A percentile compares a stretch with the other conserved stretches of the same genome.
These are phyloP conservation scores for Heliothis peltigera DNA, from an alignment of 2,888 invertebrate genomes.

Conservation along the genomic window DNA sequence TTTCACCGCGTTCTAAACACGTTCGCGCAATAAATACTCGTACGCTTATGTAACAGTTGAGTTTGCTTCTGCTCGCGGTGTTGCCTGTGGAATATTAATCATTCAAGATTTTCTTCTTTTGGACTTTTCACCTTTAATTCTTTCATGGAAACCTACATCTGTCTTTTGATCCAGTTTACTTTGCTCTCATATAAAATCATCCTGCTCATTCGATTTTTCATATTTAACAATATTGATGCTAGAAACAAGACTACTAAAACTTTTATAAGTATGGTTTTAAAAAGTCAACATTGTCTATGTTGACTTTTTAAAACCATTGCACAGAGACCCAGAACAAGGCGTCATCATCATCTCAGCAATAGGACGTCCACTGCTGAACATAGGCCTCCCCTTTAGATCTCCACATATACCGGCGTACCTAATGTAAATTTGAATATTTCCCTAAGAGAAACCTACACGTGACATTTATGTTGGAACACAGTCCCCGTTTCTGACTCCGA, in stretches of 20 bases:
- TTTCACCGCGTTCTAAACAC: slow-evolving; percentile 33
- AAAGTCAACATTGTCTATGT: background rate
- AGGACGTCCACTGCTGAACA: too few relatives aligned
- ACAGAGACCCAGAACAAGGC: background rate
- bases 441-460: too few relatives aligned
- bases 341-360: too few relatives aligned
- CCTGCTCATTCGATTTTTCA: too few relatives aligned
- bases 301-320: too few relatives aligned
- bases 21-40: slow-evolving; percentile 37
- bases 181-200: too few relatives aligned
- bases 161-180: background rate
- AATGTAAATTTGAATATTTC: too few relatives aligned
- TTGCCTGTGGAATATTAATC: slow-evolving; percentile 1
- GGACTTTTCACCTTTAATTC: background rate
- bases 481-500: too few relatives aligned
- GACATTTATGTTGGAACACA: too few relatives aligned
- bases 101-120: background rate
- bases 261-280: background rate
- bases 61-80: slow-evolving; percentile 7
- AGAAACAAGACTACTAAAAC: background rate
- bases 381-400: too few relatives aligned
- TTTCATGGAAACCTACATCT: background rate
- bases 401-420: too few relatives aligned
- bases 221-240: too few relatives aligned
- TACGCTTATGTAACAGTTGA: slow-evolving; percentile 7